These are phyloP conservation scores for Aeoliscus strigatus DNA, from an alignment of 2,797 vertebrate species.

Conservation along the genomic window DNA sequence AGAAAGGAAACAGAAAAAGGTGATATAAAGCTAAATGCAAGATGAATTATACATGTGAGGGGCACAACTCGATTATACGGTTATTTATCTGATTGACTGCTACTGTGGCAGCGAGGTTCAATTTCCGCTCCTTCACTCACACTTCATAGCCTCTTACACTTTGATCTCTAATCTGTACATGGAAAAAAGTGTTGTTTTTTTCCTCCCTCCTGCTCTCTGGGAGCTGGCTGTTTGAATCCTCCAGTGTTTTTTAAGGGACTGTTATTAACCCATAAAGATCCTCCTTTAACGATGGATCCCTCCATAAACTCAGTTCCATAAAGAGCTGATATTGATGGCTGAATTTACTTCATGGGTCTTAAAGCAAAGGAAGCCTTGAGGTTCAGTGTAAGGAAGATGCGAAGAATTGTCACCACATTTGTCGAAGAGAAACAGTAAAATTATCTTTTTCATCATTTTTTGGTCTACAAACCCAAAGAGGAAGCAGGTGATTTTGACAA, in stretches of 20 bases:
- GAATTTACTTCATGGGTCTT: neutral
- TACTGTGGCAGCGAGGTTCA: conserved; percentile 76
- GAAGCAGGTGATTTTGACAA: no score
- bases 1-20: conserved; percentile 12
- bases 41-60: conserved; percentile 75
- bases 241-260: conserved; percentile 22
- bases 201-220: neutral
- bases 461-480: no score
- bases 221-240: conserved; percentile 30
- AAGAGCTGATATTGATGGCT: conserved; percentile 2
- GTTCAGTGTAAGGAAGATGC: no score
- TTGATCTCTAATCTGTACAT: conserved; percentile 72
- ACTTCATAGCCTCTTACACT: conserved; percentile 71
- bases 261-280: conserved; percentile 33
- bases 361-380: conserved; percentile 5
- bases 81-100: conserved; percentile 84
- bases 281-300: conserved; percentile 11
- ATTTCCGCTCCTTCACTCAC: conserved; percentile 81
- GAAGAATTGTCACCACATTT: no score
- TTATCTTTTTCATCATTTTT: no score
- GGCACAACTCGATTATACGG: conserved; percentile 76
- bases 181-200: conserved; percentile 31
- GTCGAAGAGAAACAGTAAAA: no score
- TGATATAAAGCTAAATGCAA: conserved; percentile 55
- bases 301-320: conserved; percentile 7